Conservation (phyloP, 2,113 vertebrate genomes). For the Corythornis madagascariensis region DNA sequence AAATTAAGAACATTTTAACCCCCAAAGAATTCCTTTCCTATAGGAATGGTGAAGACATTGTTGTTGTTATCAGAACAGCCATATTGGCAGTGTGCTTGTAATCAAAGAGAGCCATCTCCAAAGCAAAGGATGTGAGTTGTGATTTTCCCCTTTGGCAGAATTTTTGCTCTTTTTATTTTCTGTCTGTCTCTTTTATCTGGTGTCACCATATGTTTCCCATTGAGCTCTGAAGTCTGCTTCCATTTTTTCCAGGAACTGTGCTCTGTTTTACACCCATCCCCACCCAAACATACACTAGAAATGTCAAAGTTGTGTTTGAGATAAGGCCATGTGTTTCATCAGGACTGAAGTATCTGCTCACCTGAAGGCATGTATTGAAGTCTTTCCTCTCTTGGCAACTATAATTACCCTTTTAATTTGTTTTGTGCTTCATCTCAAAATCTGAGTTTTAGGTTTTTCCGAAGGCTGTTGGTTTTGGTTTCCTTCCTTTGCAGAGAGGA, state of each 20-base stretch:
- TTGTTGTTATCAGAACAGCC: constrained; percentile 3
- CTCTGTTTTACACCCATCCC: constrained; percentile 39
- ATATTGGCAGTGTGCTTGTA: not conserved
- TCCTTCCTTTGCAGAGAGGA: not conserved
- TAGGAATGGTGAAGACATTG: not conserved
- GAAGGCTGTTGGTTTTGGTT: not conserved
- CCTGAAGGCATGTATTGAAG: constrained; percentile 23
- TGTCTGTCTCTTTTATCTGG: constrained; percentile 47
- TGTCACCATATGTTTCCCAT: not conserved
- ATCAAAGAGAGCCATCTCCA: constrained; percentile 16
- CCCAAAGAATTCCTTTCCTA: not conserved
- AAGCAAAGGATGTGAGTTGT: constrained; percentile 20
- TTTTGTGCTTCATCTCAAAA: constrained; percentile 19
- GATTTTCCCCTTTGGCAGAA: constrained; percentile 43
- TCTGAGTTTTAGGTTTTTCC: not conserved
- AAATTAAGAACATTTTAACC: not conserved
- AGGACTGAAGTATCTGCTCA: constrained; percentile 13
- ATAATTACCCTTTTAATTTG: constrained; percentile 44
- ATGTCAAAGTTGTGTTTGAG: constrained; percentile 54
- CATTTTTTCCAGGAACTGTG: not conserved
- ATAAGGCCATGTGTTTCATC: constrained; percentile 14
- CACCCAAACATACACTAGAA: constrained; percentile 47
- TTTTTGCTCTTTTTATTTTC: constrained; percentile 52
- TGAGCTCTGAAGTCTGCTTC: constrained; percentile 12
- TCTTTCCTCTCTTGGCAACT: constrained; percentile 6